These are phyloP conservation scores for Elysia chlorotica DNA, from an alignment of 1,140 invertebrate species.

Conservation along the genomic window DNA sequence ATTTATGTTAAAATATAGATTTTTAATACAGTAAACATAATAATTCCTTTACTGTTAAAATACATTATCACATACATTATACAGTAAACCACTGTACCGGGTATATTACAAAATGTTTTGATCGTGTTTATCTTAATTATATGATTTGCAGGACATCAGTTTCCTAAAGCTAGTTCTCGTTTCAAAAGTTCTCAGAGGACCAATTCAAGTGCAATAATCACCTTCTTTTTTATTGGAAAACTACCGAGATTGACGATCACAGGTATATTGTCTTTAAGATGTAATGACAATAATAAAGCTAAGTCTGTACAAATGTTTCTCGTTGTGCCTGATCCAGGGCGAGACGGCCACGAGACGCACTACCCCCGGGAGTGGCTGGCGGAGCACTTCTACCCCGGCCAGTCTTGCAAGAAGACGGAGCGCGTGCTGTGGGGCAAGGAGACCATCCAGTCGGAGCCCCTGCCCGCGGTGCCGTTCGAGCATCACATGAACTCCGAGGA, in stretches of 20 bases:
- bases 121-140: too few relatives aligned
- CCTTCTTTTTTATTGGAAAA: neutral
- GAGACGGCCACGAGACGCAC: conserved; percentile 46
- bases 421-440: conserved; percentile 39
- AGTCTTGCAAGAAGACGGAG: conserved; percentile 9
- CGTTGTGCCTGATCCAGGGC: conserved; percentile 35
- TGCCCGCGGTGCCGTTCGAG: conserved; percentile 29
- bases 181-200: neutral
- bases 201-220: neutral
- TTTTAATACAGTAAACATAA: too few relatives aligned
- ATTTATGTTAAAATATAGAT: too few relatives aligned
- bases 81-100: too few relatives aligned
- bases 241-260: neutral
- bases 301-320: neutral
- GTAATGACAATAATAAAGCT: neutral
- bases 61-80: too few relatives aligned
- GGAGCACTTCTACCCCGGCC: conserved; percentile 30
- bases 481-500: conserved; percentile 36
- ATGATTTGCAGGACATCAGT: too few relatives aligned
- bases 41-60: too few relatives aligned
- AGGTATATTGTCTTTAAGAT: neutral
- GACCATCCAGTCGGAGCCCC: conserved; percentile 16
- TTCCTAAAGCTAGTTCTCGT: neutral
- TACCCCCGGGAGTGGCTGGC: conserved; percentile 41
- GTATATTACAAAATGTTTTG: too few relatives aligned